Conservation (phyloP, 2,888 invertebrate species). For the Diaperis boleti region DNA sequence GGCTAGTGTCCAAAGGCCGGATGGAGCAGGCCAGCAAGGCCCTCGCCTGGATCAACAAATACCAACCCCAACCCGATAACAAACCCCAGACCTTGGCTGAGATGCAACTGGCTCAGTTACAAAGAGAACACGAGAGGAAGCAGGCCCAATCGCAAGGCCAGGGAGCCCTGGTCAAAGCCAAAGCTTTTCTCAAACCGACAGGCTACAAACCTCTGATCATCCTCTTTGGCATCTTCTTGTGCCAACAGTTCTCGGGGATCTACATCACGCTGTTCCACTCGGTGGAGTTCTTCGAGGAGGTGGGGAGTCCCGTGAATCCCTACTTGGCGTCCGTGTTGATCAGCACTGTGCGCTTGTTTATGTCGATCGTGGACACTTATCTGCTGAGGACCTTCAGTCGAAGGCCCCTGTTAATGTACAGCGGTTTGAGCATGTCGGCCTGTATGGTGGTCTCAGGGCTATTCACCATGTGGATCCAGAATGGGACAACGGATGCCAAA, state of each 20-base stretch:
- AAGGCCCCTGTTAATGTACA: conserved; percentile 68
- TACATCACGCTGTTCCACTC: conserved; percentile 74
- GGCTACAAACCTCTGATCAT: conserved; percentile 72
- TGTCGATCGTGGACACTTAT: conserved; percentile 72
- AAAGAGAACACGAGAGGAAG: conserved; percentile 69
- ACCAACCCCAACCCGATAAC: conserved; percentile 66
- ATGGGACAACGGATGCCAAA: conserved; percentile 62
- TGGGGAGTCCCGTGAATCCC: conserved; percentile 68
- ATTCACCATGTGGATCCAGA: conserved; percentile 67
- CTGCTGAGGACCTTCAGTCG: conserved; percentile 69
- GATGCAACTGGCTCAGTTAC: conserved; percentile 67
- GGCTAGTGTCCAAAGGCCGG: conserved; percentile 70
- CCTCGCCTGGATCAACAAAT: conserved; percentile 67
- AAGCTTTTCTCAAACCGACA: conserved; percentile 69
- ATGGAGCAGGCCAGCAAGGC: conserved; percentile 70
- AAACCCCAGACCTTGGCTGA: conserved; percentile 67
- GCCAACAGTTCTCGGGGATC: conserved; percentile 73
- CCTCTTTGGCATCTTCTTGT: conserved; percentile 69
- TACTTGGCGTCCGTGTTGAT: conserved; percentile 71
- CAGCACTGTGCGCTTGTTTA: conserved; percentile 69
- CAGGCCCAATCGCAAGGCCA: conserved; percentile 62
- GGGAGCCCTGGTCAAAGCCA: conserved; percentile 60
- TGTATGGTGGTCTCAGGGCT: conserved; percentile 72
- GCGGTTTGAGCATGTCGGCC: conserved; percentile 69
- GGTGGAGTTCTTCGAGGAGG: conserved; percentile 71